Evolutionary conservation across 2,113 vertebrate genomes (phyloP).

Genomic region (Ondatra zibethicus): DNA sequence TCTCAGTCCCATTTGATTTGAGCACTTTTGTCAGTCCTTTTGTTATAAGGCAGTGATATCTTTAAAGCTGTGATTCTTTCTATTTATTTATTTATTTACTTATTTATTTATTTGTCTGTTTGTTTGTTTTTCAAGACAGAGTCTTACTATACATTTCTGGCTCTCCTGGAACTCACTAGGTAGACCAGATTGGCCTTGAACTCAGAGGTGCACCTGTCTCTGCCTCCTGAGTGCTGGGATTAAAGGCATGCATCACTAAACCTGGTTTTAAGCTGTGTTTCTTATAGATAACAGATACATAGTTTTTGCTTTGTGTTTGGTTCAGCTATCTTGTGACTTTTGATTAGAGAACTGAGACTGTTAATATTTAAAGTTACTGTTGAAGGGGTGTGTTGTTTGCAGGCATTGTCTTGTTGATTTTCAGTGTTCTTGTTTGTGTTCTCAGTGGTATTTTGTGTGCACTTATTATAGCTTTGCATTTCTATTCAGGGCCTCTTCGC

Average conservation of each 20-base stretch:
- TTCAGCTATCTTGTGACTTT: not conserved
- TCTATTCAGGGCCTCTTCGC: not conserved
- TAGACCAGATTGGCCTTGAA: too few relatives aligned
- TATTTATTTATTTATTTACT: too few relatives aligned
- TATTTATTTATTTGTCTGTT: too few relatives aligned
- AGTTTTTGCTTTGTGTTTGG: not conserved
- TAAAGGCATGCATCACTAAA: too few relatives aligned
- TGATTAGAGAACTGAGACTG: not conserved
- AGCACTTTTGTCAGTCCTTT: not conserved
- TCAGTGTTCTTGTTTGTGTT: not conserved
- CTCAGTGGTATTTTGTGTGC: not conserved
- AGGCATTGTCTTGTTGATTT: not conserved
- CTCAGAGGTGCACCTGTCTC: too few relatives aligned
- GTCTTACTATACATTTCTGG: too few relatives aligned
- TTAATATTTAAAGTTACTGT: not conserved
- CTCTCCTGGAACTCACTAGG: too few relatives aligned
- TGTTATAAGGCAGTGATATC: not conserved
- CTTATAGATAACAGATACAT: not conserved
- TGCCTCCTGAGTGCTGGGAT: too few relatives aligned
- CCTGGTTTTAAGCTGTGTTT: not conserved
- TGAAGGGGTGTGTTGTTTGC: not conserved
- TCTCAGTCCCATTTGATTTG: not conserved
- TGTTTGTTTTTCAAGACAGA: too few relatives aligned
- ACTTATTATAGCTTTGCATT: not conserved
- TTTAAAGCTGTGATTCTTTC: not conserved